Conservation (phyloP, 2,888 invertebrate species). For the Dione vanillae region DNA sequence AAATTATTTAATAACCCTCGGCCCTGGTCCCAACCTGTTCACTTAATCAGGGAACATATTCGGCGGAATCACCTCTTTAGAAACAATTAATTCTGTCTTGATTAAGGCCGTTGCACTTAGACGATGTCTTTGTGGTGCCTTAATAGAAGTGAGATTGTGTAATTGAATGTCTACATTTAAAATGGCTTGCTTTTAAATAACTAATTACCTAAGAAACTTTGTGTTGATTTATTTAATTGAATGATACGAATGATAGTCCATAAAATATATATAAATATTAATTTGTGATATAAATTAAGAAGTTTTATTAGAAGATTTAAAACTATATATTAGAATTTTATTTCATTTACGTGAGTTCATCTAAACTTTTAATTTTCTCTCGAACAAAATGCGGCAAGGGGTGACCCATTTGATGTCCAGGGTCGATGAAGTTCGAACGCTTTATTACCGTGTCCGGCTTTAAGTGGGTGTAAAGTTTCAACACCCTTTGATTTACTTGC, state of each 20-base stretch:
- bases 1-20: slow-evolving; percentile 82
- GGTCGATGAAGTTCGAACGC: slow-evolving; percentile 81
- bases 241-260: not conserved
- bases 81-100: slow-evolving; percentile 75
- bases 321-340: slow-evolving; percentile 18
- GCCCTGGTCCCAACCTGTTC: slow-evolving; percentile 67
- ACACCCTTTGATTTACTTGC: slow-evolving; percentile 84
- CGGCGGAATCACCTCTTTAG: slow-evolving; percentile 74
- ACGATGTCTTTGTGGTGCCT: slow-evolving; percentile 54
- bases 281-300: not conserved
- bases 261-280: not conserved
- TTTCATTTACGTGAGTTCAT: slow-evolving; percentile 57
- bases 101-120: slow-evolving; percentile 60
- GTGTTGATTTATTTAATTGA: too few species aligned
- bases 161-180: slow-evolving; percentile 25
- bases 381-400: slow-evolving; percentile 76
- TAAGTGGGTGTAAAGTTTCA: slow-evolving; percentile 85
- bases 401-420: slow-evolving; percentile 81
- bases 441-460: slow-evolving; percentile 85
- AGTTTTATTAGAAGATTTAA: not conserved
- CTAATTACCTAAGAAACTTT: too few species aligned
- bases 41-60: slow-evolving; percentile 78
- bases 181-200: too few species aligned
- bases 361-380: slow-evolving; percentile 78
- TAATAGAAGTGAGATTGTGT: slow-evolving; percentile 43